A percentile compares a stretch with the other conserved stretches of the same genome.
Evolutionary conservation across 2,113 vertebrate species (phyloP).

Genomic region (Poeciliopsis occidentalis): DNA sequence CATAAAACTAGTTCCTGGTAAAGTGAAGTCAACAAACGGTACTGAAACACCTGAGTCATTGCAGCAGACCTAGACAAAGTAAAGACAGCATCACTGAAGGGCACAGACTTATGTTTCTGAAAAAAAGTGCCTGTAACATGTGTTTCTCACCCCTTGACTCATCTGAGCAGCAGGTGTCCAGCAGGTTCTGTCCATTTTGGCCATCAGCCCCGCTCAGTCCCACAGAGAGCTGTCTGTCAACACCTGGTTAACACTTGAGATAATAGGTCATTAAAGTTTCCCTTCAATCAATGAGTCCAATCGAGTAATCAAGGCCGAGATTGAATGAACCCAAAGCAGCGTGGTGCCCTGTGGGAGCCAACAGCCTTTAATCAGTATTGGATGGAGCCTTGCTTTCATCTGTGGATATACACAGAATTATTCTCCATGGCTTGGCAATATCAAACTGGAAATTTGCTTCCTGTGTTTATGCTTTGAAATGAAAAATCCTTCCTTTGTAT

Average conservation of each 20-base stretch:
- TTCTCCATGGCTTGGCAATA: conserved; percentile 30
- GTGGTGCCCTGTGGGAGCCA: conserved; percentile 51
- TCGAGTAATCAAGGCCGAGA: conserved; percentile 74
- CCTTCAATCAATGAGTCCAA: conserved; percentile 78
- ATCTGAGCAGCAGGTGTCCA: conserved; percentile 36
- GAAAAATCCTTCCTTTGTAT: conserved; percentile 10
- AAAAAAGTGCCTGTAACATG: conserved; percentile 6
- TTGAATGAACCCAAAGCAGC: conserved; percentile 70
- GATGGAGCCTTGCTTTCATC: conserved; percentile 53
- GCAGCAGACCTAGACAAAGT: conserved; percentile 17
- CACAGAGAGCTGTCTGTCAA: conserved; percentile 67
- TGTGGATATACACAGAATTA: conserved; percentile 43
- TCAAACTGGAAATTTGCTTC: not conserved
- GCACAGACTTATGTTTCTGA: conserved; percentile 42
- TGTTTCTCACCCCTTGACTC: conserved; percentile 42
- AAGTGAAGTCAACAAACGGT: conserved; percentile 1
- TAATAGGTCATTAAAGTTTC: conserved; percentile 80
- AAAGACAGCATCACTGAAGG: conserved; percentile 42
- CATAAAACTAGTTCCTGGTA: conserved; percentile 43
- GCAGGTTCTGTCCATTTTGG: conserved; percentile 43
- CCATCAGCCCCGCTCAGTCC: conserved; percentile 46
- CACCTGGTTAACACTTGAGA: conserved; percentile 80
- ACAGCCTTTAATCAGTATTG: conserved; percentile 68
- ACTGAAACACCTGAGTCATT: conserved; percentile 55
- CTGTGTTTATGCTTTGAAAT: conserved; percentile 22